phyloP scores from a whole-genome alignment of 2,797 vertebrate genomes.

The Echeneis naucrates region DNA sequence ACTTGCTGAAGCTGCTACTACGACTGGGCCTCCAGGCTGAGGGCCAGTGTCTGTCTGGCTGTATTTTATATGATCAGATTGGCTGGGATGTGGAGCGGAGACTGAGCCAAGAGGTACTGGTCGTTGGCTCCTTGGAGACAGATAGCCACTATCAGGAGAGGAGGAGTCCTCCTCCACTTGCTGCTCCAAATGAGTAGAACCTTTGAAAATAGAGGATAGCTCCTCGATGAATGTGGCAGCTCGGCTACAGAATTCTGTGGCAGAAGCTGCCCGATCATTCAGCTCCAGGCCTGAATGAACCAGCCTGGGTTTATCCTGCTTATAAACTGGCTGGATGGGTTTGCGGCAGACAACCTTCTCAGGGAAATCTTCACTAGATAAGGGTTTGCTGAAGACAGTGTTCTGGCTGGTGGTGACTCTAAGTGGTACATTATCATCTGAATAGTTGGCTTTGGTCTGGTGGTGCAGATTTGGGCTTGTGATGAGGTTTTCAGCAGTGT shows the following conservation, averaged over 20 bases:
- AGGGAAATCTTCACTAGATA: constrained; percentile 41
- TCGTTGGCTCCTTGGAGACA: constrained; percentile 89
- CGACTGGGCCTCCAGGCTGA: constrained; percentile 8
- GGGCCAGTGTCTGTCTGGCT: constrained; percentile 46
- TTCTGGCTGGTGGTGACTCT: constrained; percentile 68
- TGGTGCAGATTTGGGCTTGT: constrained; percentile 55
- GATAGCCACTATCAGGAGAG: constrained; percentile 96
- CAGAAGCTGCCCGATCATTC: constrained; percentile 82
- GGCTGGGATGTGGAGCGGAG: constrained; percentile 55
- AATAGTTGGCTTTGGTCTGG: constrained; percentile 71
- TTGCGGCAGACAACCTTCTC: constrained; percentile 75
- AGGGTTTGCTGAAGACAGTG: constrained; percentile 50
- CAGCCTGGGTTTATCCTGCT: constrained; percentile 85
- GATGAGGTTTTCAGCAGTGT: constrained; percentile 61
- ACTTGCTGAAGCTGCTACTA: constrained; percentile 10
- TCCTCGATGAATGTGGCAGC: constrained; percentile 96
- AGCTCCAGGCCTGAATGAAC: constrained; percentile 79
- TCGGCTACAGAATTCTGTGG: constrained; percentile 90
- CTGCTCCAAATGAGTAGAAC: constrained; percentile 85
- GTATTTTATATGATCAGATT: constrained; percentile 64
- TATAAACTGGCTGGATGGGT: constrained; percentile 79
- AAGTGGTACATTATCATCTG: constrained; percentile 59
- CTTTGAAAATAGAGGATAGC: constrained; percentile 95
- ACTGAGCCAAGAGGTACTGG: constrained; percentile 69
- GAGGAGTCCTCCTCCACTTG: constrained; percentile 91